phyloP scores from a whole-genome alignment of 2,113 vertebrate species.

The Solea senegalensis region DNA sequence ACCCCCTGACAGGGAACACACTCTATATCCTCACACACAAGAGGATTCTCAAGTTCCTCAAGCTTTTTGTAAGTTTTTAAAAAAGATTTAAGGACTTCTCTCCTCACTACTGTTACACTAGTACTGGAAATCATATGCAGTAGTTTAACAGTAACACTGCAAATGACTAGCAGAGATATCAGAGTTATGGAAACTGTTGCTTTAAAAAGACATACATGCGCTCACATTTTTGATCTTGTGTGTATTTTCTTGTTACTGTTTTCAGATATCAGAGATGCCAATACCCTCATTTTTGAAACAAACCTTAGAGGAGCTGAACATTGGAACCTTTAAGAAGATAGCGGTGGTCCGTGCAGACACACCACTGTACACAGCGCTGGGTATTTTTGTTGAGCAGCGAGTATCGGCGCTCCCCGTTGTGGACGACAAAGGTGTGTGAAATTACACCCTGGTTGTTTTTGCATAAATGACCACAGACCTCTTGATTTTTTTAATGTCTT shows the following conservation, averaged over 20 bases:
- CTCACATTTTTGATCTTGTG: not conserved
- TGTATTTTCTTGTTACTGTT: constrained; percentile 24
- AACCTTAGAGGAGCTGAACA: constrained; percentile 88
- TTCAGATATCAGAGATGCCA: constrained; percentile 94
- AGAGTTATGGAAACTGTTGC: not conserved
- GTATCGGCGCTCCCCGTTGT: constrained; percentile 94
- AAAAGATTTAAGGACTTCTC: too few species aligned
- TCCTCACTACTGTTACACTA: not conserved
- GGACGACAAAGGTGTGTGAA: constrained; percentile 89
- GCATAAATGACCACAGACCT: not conserved
- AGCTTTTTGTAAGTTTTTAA: constrained; percentile 91
- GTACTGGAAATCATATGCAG: not conserved
- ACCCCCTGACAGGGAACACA: constrained; percentile 93
- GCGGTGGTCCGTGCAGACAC: constrained; percentile 91
- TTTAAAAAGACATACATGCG: not conserved
- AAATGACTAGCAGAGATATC: not conserved
- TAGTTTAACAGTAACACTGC: not conserved
- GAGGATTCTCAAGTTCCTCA: constrained; percentile 98
- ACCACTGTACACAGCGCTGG: constrained; percentile 93
- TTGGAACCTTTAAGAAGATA: constrained; percentile 94
- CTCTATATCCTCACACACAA: constrained; percentile 99
- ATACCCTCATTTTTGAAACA: constrained; percentile 90
- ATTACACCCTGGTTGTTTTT: not conserved
- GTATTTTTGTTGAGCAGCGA: constrained; percentile 96
- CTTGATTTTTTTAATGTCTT: constrained; percentile 29